Evolutionary conservation across 2,113 vertebrate species (phyloP).

Genomic region (Ciconia maguari): DNA sequence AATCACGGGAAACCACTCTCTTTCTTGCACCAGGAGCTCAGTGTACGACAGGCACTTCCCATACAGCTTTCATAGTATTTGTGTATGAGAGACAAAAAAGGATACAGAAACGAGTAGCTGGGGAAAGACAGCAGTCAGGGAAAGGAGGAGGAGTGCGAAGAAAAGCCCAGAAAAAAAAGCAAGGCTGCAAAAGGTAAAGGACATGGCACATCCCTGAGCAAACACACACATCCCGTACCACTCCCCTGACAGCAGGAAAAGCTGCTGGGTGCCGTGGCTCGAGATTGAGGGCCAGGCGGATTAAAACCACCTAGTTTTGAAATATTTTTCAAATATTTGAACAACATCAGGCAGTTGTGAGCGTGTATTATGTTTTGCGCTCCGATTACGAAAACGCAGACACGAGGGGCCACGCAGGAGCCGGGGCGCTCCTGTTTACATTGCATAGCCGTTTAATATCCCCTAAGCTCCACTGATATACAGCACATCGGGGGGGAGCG

Average conservation of each 20-base stretch:
- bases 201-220: neutral
- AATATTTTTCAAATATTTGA: too few species aligned
- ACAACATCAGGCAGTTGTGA: too few species aligned
- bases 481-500: neutral
- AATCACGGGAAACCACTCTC: neutral
- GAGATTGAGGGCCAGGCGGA: accelerated
- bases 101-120: neutral
- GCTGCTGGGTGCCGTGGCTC: neutral
- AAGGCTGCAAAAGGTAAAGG: neutral
- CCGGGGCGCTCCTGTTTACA: neutral
- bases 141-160: neutral
- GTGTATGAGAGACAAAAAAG: neutral
- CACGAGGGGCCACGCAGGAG: too few species aligned
- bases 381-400: too few species aligned
- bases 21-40: neutral
- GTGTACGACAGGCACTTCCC: too few species aligned
- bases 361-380: accelerated
- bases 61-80: accelerated
- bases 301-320: too few species aligned
- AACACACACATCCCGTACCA: accelerated
- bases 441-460: too few species aligned
- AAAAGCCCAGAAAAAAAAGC: neutral
- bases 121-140: neutral
- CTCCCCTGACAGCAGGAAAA: neutral
- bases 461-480: accelerated